Percentiles rank a stretch among this genome's conserved stretches.
phyloP scores from a whole-genome alignment of 1,140 invertebrate species.

The Chrysomallon squamiferum region DNA sequence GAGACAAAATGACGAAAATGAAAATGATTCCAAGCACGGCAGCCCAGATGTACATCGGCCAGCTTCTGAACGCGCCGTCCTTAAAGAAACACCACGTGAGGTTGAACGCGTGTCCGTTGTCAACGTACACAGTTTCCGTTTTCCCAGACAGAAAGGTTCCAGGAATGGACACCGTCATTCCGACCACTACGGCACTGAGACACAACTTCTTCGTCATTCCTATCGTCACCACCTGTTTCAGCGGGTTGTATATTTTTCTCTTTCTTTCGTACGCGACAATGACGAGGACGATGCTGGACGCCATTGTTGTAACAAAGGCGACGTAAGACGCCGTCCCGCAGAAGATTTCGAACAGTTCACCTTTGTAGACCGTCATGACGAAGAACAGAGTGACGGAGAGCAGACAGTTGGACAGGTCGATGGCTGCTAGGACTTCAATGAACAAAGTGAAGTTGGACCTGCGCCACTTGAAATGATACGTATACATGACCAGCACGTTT shows the following conservation, averaged over 20 bases:
- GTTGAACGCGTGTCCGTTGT: neutral
- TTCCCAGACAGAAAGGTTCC: neutral
- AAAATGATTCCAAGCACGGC: conserved; percentile 14
- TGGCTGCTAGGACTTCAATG: conserved; percentile 26
- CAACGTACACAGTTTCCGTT: neutral
- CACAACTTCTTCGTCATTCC: neutral
- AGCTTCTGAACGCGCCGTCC: neutral
- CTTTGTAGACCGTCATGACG: conserved; percentile 8
- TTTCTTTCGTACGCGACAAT: conserved; percentile 25
- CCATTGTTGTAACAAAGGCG: conserved; percentile 13
- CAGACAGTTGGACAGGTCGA: conserved; percentile 21
- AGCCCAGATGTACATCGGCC: conserved; percentile 6
- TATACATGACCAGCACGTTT: conserved; percentile 31
- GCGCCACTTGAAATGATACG: conserved; percentile 29
- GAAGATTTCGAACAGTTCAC: conserved; percentile 3
- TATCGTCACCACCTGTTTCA: neutral
- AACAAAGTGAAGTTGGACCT: conserved; percentile 28
- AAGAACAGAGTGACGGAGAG: conserved; percentile 16
- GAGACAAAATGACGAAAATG: neutral
- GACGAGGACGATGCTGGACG: conserved; percentile 20
- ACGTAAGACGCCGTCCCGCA: conserved; percentile 20
- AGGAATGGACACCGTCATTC: neutral
- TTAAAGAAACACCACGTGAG: neutral
- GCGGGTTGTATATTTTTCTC: conserved; percentile 1
- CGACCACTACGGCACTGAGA: neutral